A percentile compares a stretch with the other conserved stretches of the same genome.
Conservation (phyloP, 2,888 invertebrate species). For the Scaptomyza flava region DNA sequence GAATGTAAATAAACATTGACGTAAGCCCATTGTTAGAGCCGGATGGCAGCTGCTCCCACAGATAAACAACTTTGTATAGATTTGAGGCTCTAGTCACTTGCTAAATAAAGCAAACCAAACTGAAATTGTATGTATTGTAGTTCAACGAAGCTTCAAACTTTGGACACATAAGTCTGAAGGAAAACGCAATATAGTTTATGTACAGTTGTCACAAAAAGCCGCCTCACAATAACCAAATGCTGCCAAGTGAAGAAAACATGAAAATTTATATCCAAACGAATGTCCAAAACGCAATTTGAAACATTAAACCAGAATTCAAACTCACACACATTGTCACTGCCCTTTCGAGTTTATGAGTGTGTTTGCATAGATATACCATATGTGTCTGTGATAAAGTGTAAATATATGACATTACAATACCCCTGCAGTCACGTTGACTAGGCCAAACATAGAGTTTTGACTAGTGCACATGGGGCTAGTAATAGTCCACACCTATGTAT, state of each 20-base stretch:
- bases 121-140: conserved; percentile 35
- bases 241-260: conserved; percentile 53
- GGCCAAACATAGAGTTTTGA: no score
- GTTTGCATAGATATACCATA: not conserved
- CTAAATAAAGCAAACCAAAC: conserved; percentile 14
- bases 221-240: conserved; percentile 49
- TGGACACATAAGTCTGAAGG: conserved; percentile 27
- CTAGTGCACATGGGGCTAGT: no score
- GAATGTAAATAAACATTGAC: conserved; percentile 1
- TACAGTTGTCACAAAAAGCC: conserved; percentile 56
- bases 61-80: conserved; percentile 45
- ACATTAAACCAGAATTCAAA: conserved; percentile 61
- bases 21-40: conserved; percentile 23
- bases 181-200: conserved; percentile 24
- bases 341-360: conserved; percentile 5
- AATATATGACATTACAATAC: conserved; percentile 72
- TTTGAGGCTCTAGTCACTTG: conserved; percentile 20
- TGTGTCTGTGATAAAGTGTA: conserved; percentile 57
- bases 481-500: no score
- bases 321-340: conserved; percentile 29
- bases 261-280: conserved; percentile 62
- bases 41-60: conserved; percentile 44
- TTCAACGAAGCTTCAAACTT: conserved; percentile 42
- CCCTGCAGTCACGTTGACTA: no score
- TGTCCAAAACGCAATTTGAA: conserved; percentile 53